These are phyloP conservation scores for Gymnoscopelus microlampas DNA, from an alignment of 2,797 vertebrate species.

Conservation along the genomic window DNA sequence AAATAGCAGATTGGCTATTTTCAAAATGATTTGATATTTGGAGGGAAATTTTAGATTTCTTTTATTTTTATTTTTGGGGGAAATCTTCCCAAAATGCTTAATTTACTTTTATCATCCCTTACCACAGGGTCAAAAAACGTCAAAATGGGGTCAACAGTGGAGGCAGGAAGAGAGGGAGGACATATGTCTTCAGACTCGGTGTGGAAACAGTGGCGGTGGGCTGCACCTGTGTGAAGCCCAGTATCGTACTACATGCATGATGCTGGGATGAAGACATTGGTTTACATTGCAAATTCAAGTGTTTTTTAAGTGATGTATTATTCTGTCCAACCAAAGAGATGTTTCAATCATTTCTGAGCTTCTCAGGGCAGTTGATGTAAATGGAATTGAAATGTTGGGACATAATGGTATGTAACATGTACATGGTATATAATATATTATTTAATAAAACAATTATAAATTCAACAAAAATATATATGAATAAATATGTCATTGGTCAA, in stretches of 20 bases:
- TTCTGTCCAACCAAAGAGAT: too few relatives aligned
- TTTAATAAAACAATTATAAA: too few relatives aligned
- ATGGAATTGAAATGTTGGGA: not conserved
- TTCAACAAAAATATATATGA: too few relatives aligned
- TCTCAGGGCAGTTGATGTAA: not conserved
- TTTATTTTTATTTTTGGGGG: too few relatives aligned
- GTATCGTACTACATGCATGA: slow-evolving; percentile 41
- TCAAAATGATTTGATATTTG: too few relatives aligned
- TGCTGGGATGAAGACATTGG: not conserved
- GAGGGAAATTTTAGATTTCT: too few relatives aligned
- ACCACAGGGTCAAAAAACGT: slow-evolving; percentile 41
- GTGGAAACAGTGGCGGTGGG: slow-evolving; percentile 71
- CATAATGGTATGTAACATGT: not conserved
- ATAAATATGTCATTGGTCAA: too few relatives aligned
- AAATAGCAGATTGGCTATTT: too few relatives aligned
- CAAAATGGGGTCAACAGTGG: not conserved
- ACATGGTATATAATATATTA: too few relatives aligned
- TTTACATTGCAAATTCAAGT: not conserved
- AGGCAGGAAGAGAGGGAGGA: slow-evolving; percentile 16
- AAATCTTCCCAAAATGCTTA: not conserved
- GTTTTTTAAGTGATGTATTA: too few relatives aligned
- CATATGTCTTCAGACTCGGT: slow-evolving; percentile 58
- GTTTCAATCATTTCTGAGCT: too few relatives aligned
- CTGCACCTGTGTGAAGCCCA: slow-evolving; percentile 79
- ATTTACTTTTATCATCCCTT: not conserved